These are phyloP conservation scores for Lycodopsis pacificus DNA, from an alignment of 2,797 vertebrate species.

Conservation along the genomic window DNA sequence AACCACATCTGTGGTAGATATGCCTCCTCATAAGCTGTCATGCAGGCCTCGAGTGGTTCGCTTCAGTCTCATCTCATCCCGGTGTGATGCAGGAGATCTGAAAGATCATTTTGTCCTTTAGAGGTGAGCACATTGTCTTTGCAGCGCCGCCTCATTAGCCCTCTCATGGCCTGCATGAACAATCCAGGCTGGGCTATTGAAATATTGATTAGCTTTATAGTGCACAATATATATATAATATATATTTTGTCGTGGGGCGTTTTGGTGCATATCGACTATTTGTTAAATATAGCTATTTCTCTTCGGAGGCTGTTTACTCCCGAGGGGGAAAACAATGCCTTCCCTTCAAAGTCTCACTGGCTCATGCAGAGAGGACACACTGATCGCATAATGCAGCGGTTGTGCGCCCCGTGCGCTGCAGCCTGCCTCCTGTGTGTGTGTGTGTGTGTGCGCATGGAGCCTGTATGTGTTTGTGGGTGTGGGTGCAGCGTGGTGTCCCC, in stretches of 20 bases:
- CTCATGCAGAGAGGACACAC: slow-evolving; percentile 63
- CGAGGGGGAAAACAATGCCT: slow-evolving; percentile 58
- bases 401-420: slow-evolving; percentile 40
- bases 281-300: slow-evolving; percentile 68
- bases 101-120: slow-evolving; percentile 67
- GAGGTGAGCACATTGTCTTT: slow-evolving; percentile 68
- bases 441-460: slow-evolving; percentile 17
- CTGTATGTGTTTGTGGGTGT: slow-evolving; percentile 28
- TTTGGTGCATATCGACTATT: slow-evolving; percentile 56
- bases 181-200: slow-evolving; percentile 70
- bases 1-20: slow-evolving; percentile 56
- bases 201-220: slow-evolving; percentile 78
- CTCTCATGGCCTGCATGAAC: slow-evolving; percentile 72
- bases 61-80: slow-evolving; percentile 51
- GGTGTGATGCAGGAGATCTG: slow-evolving; percentile 59
- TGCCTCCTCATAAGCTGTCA: slow-evolving; percentile 54
- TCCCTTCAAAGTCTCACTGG: slow-evolving; percentile 71
- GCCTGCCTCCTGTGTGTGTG: slow-evolving; percentile 37
- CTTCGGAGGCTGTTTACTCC: slow-evolving; percentile 66
- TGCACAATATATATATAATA: background rate
- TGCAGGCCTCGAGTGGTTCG: slow-evolving; percentile 56
- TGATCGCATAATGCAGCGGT: slow-evolving; percentile 52
- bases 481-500: slow-evolving; percentile 36
- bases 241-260: slow-evolving; percentile 16
- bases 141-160: slow-evolving; percentile 71